Percentiles rank a stretch among this genome's conserved stretches.
phyloP scores from a whole-genome alignment of 2,113 vertebrate genomes.

The Mustela nigripes region DNA sequence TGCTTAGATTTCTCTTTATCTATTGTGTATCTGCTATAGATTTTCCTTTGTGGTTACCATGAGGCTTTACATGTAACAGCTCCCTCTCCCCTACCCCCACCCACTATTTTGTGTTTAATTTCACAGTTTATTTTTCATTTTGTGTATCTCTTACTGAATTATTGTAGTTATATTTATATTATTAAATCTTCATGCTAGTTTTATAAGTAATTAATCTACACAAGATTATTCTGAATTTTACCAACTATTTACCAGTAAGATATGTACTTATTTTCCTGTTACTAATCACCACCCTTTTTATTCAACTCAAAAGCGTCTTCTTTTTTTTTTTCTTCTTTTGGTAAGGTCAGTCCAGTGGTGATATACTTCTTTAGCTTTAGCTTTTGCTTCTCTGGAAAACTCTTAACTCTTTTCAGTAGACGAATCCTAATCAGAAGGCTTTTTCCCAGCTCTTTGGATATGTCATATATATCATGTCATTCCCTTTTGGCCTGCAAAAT shows the following conservation, averaged over 20 bases:
- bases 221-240: not conserved
- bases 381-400: not conserved
- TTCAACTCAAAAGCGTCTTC: not conserved
- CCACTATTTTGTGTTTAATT: not conserved
- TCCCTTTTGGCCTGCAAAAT: not conserved
- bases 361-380: not conserved
- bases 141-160: not conserved
- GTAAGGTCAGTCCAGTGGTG: not conserved
- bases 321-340: not conserved
- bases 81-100: not conserved
- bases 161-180: not conserved
- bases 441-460: not conserved
- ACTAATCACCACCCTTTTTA: not conserved
- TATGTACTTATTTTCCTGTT: not conserved
- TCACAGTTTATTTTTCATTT: not conserved
- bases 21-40: not conserved
- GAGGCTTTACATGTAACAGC: not conserved
- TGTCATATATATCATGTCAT: not conserved
- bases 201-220: not conserved
- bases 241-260: not conserved
- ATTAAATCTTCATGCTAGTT: not conserved
- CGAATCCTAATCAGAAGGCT: not conserved
- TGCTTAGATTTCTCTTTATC: not conserved
- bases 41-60: not conserved
- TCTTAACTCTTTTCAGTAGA: not conserved